Evolutionary conservation across 2,797 vertebrate genomes (phyloP), one percentile per base, ranked within the genome.

Genomic region (Fringilla coelebs): DNA sequence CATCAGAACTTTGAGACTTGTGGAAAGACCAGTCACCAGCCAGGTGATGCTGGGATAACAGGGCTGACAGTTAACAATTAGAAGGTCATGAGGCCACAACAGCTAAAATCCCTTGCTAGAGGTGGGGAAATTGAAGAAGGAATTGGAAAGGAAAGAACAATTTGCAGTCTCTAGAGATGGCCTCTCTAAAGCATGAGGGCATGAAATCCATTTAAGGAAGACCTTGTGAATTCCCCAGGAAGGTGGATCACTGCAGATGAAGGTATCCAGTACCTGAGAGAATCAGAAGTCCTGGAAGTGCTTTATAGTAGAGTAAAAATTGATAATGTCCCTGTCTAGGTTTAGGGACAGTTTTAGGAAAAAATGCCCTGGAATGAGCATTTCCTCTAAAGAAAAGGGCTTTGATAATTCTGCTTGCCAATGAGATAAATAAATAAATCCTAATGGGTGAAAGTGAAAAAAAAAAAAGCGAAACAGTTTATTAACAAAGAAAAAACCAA

Each of bases 11-110:
- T 7, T 29, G 48, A 77, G 55, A n/a, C 4, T 29, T 61, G 28
- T 0, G 0, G 34, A 77, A 70, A 62, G 34, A 48, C 36, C 4
- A 55, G 34, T 11, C 1, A 0, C 14, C 48, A 77, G 31, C 31
- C 57, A 41, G 21, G 11, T 31, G 25, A 31, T 70, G 34, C 14
- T 70, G 34, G 20, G 40, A 54, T 70, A 62, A 22, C 8, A 29
- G n/a, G 17, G 26, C 31, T 62, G 41, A 41, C 9, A 31, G 11
- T 7, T 48, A 77, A 20, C 34, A 31, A 21, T 68, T 54, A 61
- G 34, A 62, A 70, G 48, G 65, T n/a, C 73, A 62, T 22, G 31
- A 86, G 46, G 65, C 7, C 7, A 7, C 25, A 41, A 22, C 3
- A 55, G 40, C 41, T 41, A n/a, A 77, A 62, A 48, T 62, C 34